Base-by-base conservation (phyloP, 2,797 vertebrate genomes). In the Sebastes iracundus region DNA sequence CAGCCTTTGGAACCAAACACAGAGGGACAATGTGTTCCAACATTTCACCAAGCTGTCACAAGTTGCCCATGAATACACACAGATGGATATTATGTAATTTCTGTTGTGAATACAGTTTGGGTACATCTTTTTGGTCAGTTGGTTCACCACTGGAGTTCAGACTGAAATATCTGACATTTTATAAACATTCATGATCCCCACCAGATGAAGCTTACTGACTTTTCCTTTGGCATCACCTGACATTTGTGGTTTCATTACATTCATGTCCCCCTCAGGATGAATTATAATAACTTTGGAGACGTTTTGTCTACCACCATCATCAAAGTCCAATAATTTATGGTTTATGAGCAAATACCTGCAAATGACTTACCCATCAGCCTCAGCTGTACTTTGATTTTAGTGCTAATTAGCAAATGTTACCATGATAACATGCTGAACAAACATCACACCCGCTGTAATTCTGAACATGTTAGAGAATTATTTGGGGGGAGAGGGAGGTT, bases 1-100 rank as follows among this genome's bases (percentile, higher is more conserved):
- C 81, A 86, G 80, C 83, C 90, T 93, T 89, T 89, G 85, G 85
- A 90, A 79, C 69, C 88, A 90, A 87, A 88, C 76, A 91, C 25
- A 70, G 35, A 38, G 8, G 61, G 28, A 69, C 60, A 20, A 14
- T 13, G 4, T 86, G 84, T 88, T 18, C 68, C 18, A 49, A 38
- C 28, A 9, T 60, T 65, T 73, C 62, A 75, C 22, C 66, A 35
- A 77, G 6, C 12, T 58, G 22, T 35, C 23, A 64, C 33, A 35
- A 32, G 25, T 53, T 28, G 4, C 13, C 20, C 35, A 63, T 23
- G 18, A 33, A 46, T 46, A n/a, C 30, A 20, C 35, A 27, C 16
- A 27, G 23, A 33, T 52, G 8, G 13, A 49, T 60, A 23, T 87
- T 86, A 73, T 67, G 53, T 71, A 62, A 84, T 70, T 22, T 55